Percentiles rank a stretch among this genome's conserved stretches.
Evolutionary conservation across 2,888 invertebrate genomes (phyloP).

Genomic region (Sceliomorpha sp.): DNA sequence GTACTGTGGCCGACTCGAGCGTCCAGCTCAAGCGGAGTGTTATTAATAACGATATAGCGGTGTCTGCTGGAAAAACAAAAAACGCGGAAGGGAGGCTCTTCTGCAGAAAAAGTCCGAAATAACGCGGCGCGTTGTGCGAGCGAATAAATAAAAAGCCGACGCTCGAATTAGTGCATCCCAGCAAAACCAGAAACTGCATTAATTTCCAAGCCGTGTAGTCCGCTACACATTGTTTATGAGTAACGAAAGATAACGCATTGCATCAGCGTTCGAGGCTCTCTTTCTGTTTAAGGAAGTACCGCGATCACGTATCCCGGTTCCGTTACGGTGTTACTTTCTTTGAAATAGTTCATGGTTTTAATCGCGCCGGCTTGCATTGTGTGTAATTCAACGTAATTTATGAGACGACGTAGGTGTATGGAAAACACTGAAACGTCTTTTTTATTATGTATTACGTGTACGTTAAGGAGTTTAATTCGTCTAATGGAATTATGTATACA

Average conservation of each 20-base stretch:
- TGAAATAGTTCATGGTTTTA: too few relatives aligned
- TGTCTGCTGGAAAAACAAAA: conserved; percentile 39
- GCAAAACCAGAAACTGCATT: conserved; percentile 68
- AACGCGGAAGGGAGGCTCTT: conserved; percentile 13
- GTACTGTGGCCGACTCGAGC: conserved; percentile 15
- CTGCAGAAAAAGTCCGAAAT: conserved; percentile 41
- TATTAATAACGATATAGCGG: conserved; percentile 46
- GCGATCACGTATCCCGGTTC: conserved; percentile 3
- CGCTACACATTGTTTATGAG: conserved; percentile 33
- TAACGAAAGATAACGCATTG: conserved; percentile 32
- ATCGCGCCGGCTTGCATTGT: too few relatives aligned
- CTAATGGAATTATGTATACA: too few relatives aligned
- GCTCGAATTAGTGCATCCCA: conserved; percentile 65
- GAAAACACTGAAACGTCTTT: too few relatives aligned
- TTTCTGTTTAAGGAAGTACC: conserved; percentile 5
- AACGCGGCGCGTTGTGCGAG: conserved; percentile 34
- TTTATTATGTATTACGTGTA: too few relatives aligned
- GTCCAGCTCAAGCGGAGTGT: conserved; percentile 43
- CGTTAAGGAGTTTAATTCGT: too few relatives aligned
- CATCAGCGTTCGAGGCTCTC: conserved; percentile 22
- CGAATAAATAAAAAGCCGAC: conserved; percentile 65
- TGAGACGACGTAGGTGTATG: too few relatives aligned
- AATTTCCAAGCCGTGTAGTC: conserved; percentile 57
- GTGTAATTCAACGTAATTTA: too few relatives aligned
- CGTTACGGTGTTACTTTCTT: too few relatives aligned